Percentiles rank a stretch among this genome's conserved stretches.
These are phyloP conservation scores for Halcyon senegalensis DNA, from an alignment of 2,113 vertebrate genomes.

Conservation along the genomic window DNA sequence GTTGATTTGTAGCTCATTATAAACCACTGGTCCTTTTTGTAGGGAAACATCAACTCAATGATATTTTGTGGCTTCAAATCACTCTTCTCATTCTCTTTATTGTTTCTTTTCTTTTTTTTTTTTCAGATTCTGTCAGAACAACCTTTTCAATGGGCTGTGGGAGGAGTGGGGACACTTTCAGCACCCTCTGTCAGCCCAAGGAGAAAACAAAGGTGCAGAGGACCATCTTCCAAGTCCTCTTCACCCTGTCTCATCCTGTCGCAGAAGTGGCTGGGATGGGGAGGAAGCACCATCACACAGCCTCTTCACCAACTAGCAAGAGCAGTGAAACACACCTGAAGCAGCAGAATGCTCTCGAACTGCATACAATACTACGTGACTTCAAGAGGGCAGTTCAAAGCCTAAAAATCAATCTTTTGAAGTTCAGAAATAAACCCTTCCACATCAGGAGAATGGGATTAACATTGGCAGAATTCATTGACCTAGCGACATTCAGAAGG, in stretches of 20 bases:
- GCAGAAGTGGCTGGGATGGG: not conserved
- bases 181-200: not conserved
- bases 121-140: not conserved
- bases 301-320: not conserved
- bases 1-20: not conserved
- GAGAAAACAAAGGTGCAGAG: not conserved
- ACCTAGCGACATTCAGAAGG: not conserved
- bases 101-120: not conserved
- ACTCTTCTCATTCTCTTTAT: not conserved
- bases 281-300: not conserved
- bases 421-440: not conserved
- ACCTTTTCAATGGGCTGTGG: not conserved
- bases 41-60: not conserved
- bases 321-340: not conserved
- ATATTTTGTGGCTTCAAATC: not conserved
- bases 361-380: not conserved
- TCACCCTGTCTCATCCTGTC: not conserved
- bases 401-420: not conserved
- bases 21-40: not conserved
- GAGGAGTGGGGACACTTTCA: not conserved
- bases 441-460: not conserved
- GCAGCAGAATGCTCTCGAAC: not conserved
- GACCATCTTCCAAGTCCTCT: not conserved
- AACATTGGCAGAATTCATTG: not conserved
- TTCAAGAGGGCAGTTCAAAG: not conserved